These are phyloP conservation scores for Tokudaia tokunoshimensis DNA, from an alignment of 2,797 vertebrate genomes.

Conservation along the genomic window DNA sequence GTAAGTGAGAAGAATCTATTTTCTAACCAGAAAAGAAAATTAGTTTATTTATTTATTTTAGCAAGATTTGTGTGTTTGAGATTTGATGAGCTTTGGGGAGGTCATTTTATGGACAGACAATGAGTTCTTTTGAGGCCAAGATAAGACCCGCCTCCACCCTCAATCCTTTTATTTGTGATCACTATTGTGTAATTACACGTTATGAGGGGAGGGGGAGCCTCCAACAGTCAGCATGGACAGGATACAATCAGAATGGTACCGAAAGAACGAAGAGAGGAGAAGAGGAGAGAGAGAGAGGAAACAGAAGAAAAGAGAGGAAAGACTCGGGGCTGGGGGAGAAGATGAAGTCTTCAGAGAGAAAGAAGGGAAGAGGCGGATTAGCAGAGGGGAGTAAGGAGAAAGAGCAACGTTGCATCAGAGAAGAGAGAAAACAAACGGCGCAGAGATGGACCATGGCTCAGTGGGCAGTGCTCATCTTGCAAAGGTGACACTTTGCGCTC, in stretches of 20 bases:
- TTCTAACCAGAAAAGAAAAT: not conserved
- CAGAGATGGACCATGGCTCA: not conserved
- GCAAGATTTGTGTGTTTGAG: too few species aligned
- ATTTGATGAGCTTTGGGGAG: not conserved
- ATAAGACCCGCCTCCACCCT: not conserved
- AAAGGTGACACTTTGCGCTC: too few species aligned
- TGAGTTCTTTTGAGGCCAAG: not conserved
- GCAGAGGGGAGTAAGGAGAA: not conserved
- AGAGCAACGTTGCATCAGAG: not conserved
- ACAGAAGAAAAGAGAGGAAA: not conserved
- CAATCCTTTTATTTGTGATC: not conserved
- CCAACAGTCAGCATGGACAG: not conserved
- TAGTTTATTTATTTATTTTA: not conserved
- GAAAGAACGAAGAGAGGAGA: not conserved
- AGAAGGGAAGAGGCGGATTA: not conserved
- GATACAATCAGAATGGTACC: not conserved
- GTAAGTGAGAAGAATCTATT: not conserved
- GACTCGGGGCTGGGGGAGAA: not conserved
- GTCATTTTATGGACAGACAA: not conserved
- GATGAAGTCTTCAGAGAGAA: not conserved
- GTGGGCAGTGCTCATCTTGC: not conserved
- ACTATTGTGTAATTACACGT: not conserved
- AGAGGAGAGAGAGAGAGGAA: too few species aligned
- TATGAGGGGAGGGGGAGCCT: not conserved
- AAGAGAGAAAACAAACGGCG: not conserved